These are phyloP conservation scores for Aurelia aurita complex sp. Pacific DNA, from an alignment of 30 jellyfish, hydroid and myxozoan genomes.

Conservation along the genomic window DNA sequence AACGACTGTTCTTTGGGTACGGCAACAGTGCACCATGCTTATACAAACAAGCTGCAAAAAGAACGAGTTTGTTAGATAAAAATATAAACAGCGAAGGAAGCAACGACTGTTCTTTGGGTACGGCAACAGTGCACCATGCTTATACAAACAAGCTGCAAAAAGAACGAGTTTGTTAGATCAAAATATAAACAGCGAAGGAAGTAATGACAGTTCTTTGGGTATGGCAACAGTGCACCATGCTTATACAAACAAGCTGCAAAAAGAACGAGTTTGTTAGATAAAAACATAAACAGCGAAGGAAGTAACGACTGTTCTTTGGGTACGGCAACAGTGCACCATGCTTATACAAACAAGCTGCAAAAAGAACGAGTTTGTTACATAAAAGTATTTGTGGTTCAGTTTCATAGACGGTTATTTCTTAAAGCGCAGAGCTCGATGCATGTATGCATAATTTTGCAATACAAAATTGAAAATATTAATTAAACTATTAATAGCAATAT, in stretches of 20 bases:
- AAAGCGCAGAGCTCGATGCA: too few species aligned
- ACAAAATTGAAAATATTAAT: too few species aligned
- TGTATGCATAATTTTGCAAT: too few species aligned
- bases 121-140: constrained; percentile 23
- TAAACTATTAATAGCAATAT: too few species aligned
- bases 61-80: too few species aligned
- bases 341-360: background rate
- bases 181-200: constrained; percentile 21
- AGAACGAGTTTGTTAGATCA: too few species aligned
- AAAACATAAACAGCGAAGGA: constrained; percentile 13
- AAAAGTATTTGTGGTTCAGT: too few species aligned
- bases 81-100: constrained; percentile 22
- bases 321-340: constrained; percentile 27
- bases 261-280: too few species aligned
- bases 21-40: constrained; percentile 28
- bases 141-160: background rate
- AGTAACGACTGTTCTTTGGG: constrained; percentile 24
- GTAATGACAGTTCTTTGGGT: constrained; percentile 21
- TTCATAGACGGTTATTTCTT: too few species aligned
- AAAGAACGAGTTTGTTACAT: too few species aligned
- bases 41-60: too few species aligned
- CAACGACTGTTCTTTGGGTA: constrained; percentile 21
- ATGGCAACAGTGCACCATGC: constrained; percentile 24
- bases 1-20: constrained; percentile 19
- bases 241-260: background rate